Base-by-base conservation (phyloP, 2,797 vertebrate genomes). In the Coranthus polyacanthus region DNA sequence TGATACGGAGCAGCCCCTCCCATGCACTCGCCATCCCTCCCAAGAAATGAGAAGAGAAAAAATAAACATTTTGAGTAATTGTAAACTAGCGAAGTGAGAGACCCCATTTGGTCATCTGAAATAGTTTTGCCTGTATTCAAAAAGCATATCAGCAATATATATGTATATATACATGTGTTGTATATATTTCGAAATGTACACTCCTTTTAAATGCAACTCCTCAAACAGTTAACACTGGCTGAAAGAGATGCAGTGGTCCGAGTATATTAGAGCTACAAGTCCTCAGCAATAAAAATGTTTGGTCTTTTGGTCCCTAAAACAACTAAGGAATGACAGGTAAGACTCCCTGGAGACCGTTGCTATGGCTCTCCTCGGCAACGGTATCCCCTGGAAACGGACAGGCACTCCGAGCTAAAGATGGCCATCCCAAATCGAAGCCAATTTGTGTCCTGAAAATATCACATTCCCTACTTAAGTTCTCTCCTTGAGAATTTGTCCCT, bases 271-370 rank as follows among this genome's bases (percentile, higher is more conserved):
- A 96, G 96, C 96, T 98, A 97, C 91, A 88, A 97, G 96, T 98
- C 95, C 83, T 93, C 88, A 91, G 95, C 95, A 91, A 95, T 99
- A 95, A 97, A 98, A 98, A 98, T 93, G 96, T 98, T 98, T 98
- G 97, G 97, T 98, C 97, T 96, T 98, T 98, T 99, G 97, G 97
- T 98, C 97, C 97, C 97, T 98, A 98, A 94, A 97, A 97, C 96
- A 98, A 96, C 96, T 97, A 98, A 98, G 97, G 97, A 98, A 98
- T 99, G 97, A 98, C 95, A 96, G 95, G 95, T 95, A 95, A 96
- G 95, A 97, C 95, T 97, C 94, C 94, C 93, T 92, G 93, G 94
- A 92, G 94, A 95, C 93, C 87, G 93, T 93, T 94, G 95, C 95
- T 94, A 95, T 93, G 94, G 92, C 89, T 94, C 91, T 93, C 81